Conservation (phyloP, 1,140 invertebrate species). For the Megalonaias nervosa region DNA sequence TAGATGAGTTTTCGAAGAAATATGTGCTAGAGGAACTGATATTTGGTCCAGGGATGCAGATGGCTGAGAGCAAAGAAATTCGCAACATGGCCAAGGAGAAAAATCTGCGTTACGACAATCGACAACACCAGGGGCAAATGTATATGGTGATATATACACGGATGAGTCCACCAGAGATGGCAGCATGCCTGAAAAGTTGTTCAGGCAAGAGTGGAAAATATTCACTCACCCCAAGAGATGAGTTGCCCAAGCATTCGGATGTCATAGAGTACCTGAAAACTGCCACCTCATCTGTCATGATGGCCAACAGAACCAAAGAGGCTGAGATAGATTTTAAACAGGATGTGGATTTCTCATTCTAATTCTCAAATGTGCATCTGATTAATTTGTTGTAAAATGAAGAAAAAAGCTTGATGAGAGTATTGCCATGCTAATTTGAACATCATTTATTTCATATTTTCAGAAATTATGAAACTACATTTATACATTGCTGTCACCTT, state of each 20-base stretch:
- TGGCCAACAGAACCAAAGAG: no score
- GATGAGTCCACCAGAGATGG: conserved; percentile 40
- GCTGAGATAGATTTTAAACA: no score
- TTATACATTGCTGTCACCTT: no score
- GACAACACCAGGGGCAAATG: conserved; percentile 40
- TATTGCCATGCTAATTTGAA: no score
- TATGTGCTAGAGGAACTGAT: conserved; percentile 39
- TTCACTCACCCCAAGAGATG: conserved; percentile 22
- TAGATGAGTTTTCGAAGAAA: conserved; percentile 29
- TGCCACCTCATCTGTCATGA: no score
- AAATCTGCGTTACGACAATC: conserved; percentile 37
- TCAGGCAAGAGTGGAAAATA: conserved; percentile 42
- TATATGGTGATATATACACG: conserved; percentile 46
- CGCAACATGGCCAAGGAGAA: conserved; percentile 19
- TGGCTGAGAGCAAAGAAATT: background rate
- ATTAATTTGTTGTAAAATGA: no score
- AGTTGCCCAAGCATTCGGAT: conserved; percentile 37
- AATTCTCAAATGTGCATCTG: no score
- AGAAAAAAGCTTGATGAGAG: no score
- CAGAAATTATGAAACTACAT: no score
- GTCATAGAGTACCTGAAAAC: background rate
- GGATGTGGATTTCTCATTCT: no score
- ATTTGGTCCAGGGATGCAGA: conserved; percentile 40
- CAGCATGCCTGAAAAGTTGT: conserved; percentile 14
- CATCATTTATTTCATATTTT: no score